These are phyloP conservation scores for Allophyes oxyacanthae DNA, from an alignment of 2,888 invertebrate genomes.

Conservation along the genomic window DNA sequence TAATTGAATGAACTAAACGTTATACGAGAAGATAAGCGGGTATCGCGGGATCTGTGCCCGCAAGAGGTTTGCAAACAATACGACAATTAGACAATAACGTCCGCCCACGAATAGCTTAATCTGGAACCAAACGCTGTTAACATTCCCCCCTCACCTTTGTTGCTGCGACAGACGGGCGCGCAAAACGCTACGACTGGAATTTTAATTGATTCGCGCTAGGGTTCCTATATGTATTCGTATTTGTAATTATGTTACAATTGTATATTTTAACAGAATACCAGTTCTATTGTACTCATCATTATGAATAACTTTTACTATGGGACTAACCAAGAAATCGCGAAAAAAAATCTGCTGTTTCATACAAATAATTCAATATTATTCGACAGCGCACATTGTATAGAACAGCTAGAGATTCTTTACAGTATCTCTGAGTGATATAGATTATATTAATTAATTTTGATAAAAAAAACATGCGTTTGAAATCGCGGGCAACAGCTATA, in stretches of 20 bases:
- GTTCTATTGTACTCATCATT: too few relatives aligned
- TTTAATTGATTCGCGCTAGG: conserved; percentile 18
- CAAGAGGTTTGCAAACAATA: conserved; percentile 75
- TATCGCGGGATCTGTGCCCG: conserved; percentile 42
- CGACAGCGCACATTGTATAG: too few relatives aligned
- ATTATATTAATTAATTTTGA: too few relatives aligned
- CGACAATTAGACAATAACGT: conserved; percentile 83
- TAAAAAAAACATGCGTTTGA: too few relatives aligned
- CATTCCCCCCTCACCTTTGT: conserved; percentile 60
- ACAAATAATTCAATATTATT: too few relatives aligned
- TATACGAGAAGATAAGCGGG: conserved; percentile 43
- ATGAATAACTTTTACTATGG: too few relatives aligned
- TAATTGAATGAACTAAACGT: conserved; percentile 54
- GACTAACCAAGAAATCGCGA: too few relatives aligned
- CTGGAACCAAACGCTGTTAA: conserved; percentile 73
- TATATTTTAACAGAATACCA: too few relatives aligned
- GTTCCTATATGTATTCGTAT: neutral
- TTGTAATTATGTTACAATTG: neutral
- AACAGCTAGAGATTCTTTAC: too few relatives aligned
- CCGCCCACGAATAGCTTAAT: conserved; percentile 77
- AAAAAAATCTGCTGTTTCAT: too few relatives aligned
- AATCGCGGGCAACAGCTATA: too few relatives aligned
- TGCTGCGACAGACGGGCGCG: conserved; percentile 56
- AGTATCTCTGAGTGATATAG: too few relatives aligned
- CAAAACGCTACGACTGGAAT: conserved; percentile 34